A percentile compares a stretch with the other conserved stretches of the same genome.
Conservation (phyloP, 2,888 invertebrate species). For the Mythimna pallens region DNA sequence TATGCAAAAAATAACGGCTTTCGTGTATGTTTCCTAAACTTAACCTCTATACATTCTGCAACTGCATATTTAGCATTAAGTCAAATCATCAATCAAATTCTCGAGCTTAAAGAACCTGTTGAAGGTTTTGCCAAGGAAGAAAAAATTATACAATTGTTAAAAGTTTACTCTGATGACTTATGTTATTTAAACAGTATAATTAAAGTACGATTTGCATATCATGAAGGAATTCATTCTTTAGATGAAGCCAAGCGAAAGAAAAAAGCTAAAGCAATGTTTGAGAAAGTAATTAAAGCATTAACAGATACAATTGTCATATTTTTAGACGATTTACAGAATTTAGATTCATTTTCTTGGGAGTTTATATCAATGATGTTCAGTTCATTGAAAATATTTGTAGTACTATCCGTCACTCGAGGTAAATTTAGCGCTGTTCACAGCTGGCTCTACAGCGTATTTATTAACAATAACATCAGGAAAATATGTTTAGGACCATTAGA, state of each 20-base stretch:
- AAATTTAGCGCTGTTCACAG: slow-evolving; percentile 80
- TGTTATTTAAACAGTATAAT: slow-evolving; percentile 90
- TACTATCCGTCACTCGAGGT: slow-evolving; percentile 80
- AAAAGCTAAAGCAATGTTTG: slow-evolving; percentile 82
- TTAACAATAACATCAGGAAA: slow-evolving; percentile 82
- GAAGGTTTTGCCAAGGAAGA: slow-evolving; percentile 84
- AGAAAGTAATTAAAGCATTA: slow-evolving; percentile 78
- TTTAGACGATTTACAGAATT: slow-evolving; percentile 88
- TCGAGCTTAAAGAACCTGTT: slow-evolving; percentile 80
- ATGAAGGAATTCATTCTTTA: slow-evolving; percentile 79
- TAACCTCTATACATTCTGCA: slow-evolving; percentile 85
- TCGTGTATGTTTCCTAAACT: slow-evolving; percentile 74
- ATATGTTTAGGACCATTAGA: slow-evolving; percentile 83
- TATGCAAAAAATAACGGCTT: slow-evolving; percentile 73
- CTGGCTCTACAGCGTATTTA: slow-evolving; percentile 85
- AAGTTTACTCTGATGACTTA: slow-evolving; percentile 82
- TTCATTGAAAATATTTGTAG: slow-evolving; percentile 78
- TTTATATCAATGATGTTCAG: slow-evolving; percentile 80
- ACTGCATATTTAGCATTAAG: slow-evolving; percentile 83
- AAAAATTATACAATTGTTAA: slow-evolving; percentile 78
- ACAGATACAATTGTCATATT: slow-evolving; percentile 79
- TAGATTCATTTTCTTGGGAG: slow-evolving; percentile 86
- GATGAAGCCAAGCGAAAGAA: slow-evolving; percentile 79
- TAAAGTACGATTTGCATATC: slow-evolving; percentile 88
- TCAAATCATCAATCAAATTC: slow-evolving; percentile 85